Evolutionary conservation across 2,797 vertebrate genomes (phyloP).

Genomic region (Aplochiton taeniatus): DNA sequence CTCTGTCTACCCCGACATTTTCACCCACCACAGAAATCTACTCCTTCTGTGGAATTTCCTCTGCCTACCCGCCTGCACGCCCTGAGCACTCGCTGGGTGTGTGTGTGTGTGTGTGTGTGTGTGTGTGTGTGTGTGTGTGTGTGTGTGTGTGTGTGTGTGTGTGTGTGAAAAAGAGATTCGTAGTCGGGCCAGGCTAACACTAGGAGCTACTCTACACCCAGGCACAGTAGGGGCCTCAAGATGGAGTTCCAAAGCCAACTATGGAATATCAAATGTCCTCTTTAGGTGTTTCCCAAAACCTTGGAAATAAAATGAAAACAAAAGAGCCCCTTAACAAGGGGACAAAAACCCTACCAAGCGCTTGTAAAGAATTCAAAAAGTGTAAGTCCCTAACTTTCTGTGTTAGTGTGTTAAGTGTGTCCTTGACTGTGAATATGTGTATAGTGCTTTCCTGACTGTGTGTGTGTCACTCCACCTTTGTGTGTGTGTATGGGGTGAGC

Average conservation of each 20-base stretch:
- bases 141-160: too few species aligned
- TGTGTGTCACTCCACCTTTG: too few species aligned
- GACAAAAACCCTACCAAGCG: constrained; percentile 3
- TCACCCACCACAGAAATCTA: constrained; percentile 68
- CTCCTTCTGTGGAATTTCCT: constrained; percentile 72
- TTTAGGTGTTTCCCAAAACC: background rate
- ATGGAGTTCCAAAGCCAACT: background rate
- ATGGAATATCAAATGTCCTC: background rate
- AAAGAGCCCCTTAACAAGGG: constrained; percentile 13
- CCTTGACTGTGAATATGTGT: too few species aligned
- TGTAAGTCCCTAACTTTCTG: too few species aligned
- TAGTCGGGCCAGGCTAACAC: background rate
- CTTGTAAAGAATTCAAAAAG: constrained; percentile 2
- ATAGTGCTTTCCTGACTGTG: background rate
- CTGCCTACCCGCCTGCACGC: constrained; percentile 54
- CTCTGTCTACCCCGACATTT: constrained; percentile 60
- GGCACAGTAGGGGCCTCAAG: background rate
- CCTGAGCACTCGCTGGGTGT: background rate
- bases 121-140: too few species aligned
- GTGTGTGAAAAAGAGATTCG: background rate
- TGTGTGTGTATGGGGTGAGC: background rate
- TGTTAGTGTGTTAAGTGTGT: too few species aligned
- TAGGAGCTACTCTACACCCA: constrained; percentile 2
- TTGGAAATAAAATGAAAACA: constrained; percentile 1
- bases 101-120: too few species aligned